Percentiles rank a stretch among this genome's conserved stretches.
Conservation (phyloP, 2,888 invertebrate species). For the Drosophila affinis region DNA sequence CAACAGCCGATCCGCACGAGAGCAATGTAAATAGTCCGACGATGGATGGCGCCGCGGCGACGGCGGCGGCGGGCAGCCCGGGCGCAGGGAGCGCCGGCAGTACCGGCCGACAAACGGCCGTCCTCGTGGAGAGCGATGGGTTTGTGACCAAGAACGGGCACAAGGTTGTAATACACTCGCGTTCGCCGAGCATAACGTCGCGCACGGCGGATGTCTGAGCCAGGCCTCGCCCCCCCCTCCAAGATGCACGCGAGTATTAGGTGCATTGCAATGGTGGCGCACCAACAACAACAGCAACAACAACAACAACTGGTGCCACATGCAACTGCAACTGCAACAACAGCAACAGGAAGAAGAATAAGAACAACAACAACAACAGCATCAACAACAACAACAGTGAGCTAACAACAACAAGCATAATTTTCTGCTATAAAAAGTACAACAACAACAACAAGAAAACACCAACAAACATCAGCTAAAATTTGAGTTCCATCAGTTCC, state of each 20-base stretch:
- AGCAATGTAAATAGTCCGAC: conserved; percentile 68
- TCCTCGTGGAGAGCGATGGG: conserved; percentile 92
- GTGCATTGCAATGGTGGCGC: conserved; percentile 56
- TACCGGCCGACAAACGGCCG: conserved; percentile 89
- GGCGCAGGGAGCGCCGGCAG: conserved; percentile 82
- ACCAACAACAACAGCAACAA: conserved; percentile 51
- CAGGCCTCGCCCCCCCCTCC: conserved; percentile 90
- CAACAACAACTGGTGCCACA: conserved; percentile 49
- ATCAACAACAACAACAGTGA: conserved; percentile 41
- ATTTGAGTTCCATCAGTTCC: conserved; percentile 28
- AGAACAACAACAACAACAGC: conserved; percentile 28
- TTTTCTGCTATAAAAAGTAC: conserved; percentile 66
- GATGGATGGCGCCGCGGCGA: conserved; percentile 41
- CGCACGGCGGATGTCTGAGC: conserved; percentile 94
- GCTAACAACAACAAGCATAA: conserved; percentile 71
- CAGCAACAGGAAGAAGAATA: conserved; percentile 62
- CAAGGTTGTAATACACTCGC: conserved; percentile 94
- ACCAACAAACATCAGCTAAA: conserved; percentile 46
- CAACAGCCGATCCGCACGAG: conserved; percentile 73
- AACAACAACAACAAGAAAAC: conserved; percentile 29
- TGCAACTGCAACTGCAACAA: conserved; percentile 40
- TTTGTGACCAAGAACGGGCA: conserved; percentile 94
- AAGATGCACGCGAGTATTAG: conserved; percentile 84
- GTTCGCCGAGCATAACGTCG: conserved; percentile 93
- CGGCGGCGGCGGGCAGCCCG: conserved; percentile 84